These are phyloP conservation scores for Takifugu flavidus DNA, from an alignment of 2,113 vertebrate genomes.

Conservation along the genomic window DNA sequence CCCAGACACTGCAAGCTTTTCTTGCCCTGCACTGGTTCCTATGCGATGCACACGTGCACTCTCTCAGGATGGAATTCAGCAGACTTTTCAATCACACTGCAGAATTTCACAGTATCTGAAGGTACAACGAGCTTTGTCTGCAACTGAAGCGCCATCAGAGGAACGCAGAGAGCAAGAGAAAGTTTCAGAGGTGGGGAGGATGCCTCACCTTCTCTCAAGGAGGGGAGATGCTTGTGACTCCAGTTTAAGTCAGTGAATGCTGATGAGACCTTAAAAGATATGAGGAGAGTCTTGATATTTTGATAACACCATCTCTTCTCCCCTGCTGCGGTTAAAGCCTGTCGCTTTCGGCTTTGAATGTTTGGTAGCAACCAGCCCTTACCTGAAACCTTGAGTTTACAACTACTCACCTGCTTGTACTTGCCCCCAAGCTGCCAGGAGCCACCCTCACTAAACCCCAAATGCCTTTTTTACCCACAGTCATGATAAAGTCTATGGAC, in stretches of 20 bases:
- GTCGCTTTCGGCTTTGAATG: conserved; percentile 76
- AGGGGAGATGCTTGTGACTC: conserved; percentile 39
- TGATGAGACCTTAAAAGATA: conserved; percentile 51
- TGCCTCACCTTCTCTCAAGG: conserved; percentile 34
- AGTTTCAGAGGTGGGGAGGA: conserved; percentile 33
- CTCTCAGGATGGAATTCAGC: conserved; percentile 58
- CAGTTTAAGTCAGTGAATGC: conserved; percentile 41
- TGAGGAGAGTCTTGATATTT: conserved; percentile 49
- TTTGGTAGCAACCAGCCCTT: conserved; percentile 71
- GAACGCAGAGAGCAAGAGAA: conserved; percentile 38
- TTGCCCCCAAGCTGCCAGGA: conserved; percentile 59
- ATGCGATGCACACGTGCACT: conserved; percentile 38
- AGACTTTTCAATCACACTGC: conserved; percentile 51
- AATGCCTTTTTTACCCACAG: conserved; percentile 15
- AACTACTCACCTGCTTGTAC: conserved; percentile 62
- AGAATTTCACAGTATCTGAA: conserved; percentile 49
- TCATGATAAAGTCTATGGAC: conserved; percentile 43
- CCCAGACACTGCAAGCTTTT: conserved; percentile 57
- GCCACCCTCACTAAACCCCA: conserved; percentile 31
- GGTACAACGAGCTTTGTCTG: conserved; percentile 44
- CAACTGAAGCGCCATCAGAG: conserved; percentile 37
- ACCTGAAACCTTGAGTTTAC: conserved; percentile 66
- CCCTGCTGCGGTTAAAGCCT: conserved; percentile 63
- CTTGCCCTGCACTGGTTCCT: conserved; percentile 48
- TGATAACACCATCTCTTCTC: conserved; percentile 50